Conservation (phyloP, 2,888 invertebrate species). For the Rhaphigaster nebulosa region DNA sequence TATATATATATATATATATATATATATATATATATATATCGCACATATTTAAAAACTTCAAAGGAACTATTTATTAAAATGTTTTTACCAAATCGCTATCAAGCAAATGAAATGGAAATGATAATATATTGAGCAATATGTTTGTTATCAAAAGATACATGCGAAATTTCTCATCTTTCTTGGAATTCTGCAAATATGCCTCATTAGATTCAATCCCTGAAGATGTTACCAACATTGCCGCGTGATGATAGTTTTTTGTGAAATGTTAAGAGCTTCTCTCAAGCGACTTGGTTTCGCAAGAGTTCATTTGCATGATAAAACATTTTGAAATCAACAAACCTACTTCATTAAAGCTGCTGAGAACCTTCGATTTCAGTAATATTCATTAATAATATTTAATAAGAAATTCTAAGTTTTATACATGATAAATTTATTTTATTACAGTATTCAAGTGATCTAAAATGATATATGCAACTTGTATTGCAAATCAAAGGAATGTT, state of each 20-base stretch:
- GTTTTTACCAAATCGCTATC: not conserved
- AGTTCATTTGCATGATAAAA: not conserved
- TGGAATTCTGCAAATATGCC: not conserved
- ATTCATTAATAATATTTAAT: not conserved
- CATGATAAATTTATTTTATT: no score
- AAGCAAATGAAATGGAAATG: not conserved
- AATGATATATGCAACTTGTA: no score
- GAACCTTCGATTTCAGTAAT: not conserved
- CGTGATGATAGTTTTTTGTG: not conserved
- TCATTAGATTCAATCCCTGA: not conserved
- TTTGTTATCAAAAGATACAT: not conserved
- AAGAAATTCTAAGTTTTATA: not conserved
- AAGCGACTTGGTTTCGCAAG: not conserved
- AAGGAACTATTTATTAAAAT: not conserved
- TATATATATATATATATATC: no score
- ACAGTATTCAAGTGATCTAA: no score
- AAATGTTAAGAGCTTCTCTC: not conserved
- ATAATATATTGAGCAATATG: slow-evolving; percentile 7
- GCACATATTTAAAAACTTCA: not conserved
- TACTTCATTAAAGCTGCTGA: not conserved
- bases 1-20: no score
- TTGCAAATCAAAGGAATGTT: no score
- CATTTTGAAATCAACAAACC: not conserved
- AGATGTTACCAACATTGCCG: not conserved
- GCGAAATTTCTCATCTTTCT: not conserved